These are phyloP conservation scores for Brachionichthys hirsutus DNA, from an alignment of 2,113 vertebrate species.

Conservation along the genomic window DNA sequence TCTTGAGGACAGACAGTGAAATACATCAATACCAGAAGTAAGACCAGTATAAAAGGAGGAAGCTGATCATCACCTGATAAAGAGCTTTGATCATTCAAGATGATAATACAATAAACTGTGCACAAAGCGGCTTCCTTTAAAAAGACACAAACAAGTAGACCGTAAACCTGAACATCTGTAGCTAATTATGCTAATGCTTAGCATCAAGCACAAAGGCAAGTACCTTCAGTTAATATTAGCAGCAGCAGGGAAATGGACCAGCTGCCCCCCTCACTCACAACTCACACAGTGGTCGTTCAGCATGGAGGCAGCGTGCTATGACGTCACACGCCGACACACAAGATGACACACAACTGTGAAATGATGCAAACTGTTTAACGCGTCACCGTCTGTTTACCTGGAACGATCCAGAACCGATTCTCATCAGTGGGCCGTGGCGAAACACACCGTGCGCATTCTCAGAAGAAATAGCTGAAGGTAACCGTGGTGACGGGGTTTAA, in stretches of 20 bases:
- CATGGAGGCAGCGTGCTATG: slow-evolving; percentile 14
- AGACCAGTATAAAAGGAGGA: slow-evolving; percentile 21
- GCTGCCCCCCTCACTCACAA: slow-evolving; percentile 1
- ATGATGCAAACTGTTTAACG: slow-evolving; percentile 20
- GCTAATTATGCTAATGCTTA: slow-evolving; percentile 1
- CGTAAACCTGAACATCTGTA: slow-evolving; percentile 50
- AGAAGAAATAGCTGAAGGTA: background rate
- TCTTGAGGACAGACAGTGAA: slow-evolving; percentile 27
- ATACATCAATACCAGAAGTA: slow-evolving; percentile 11
- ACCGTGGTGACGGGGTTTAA: background rate
- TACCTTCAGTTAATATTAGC: slow-evolving; percentile 1
- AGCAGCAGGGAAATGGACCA: slow-evolving; percentile 19
- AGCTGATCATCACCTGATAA: slow-evolving; percentile 1
- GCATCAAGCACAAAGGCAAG: background rate
- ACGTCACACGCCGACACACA: slow-evolving; percentile 4
- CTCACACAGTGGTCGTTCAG: background rate
- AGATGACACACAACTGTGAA: slow-evolving; percentile 18
- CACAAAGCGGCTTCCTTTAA: slow-evolving; percentile 19
- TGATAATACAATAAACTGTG: slow-evolving; percentile 45
- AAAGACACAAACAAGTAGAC: slow-evolving; percentile 11
- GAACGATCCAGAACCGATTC: background rate
- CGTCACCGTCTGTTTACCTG: slow-evolving; percentile 5
- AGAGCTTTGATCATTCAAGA: slow-evolving; percentile 7
- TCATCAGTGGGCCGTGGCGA: slow-evolving; percentile 12
- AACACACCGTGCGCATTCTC: background rate